Evolutionary conservation across 2,888 invertebrate species (phyloP).

Genomic region (Microctonus hyperodae): DNA sequence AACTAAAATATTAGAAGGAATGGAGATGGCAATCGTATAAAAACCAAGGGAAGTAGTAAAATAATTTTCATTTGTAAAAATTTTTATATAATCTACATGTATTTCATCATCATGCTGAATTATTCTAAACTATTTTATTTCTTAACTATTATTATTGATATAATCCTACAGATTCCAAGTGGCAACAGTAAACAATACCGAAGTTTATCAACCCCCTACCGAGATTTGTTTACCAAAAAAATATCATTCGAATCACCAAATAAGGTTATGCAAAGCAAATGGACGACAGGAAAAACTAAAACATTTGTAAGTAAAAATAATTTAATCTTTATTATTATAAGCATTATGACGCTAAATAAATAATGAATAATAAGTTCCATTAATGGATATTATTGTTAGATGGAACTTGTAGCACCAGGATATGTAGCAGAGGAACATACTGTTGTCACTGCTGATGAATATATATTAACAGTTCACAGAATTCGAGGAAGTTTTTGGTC

Average conservation of each 20-base stretch:
- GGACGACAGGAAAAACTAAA: background rate
- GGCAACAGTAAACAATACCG: background rate
- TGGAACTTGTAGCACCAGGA: slow-evolving; percentile 42
- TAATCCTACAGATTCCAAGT: background rate
- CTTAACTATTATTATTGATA: background rate
- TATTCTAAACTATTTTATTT: background rate
- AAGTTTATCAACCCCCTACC: background rate
- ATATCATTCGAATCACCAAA: background rate
- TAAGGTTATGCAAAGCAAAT: background rate
- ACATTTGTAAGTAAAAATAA: slow-evolving; percentile 13
- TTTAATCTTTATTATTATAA: background rate
- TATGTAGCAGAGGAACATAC: slow-evolving; percentile 46
- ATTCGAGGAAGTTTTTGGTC: slow-evolving; percentile 43
- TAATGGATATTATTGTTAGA: too few relatives aligned
- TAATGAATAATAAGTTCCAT: too few relatives aligned
- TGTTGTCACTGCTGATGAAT: slow-evolving; percentile 47
- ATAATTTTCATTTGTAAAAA: background rate
- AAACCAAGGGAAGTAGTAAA: background rate
- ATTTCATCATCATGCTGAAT: too few relatives aligned
- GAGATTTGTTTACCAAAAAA: background rate
- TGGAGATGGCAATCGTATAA: background rate
- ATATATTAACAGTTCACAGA: slow-evolving; percentile 45
- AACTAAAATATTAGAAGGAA: background rate
- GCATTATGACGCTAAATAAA: too few relatives aligned
- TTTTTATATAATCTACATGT: too few relatives aligned